These are phyloP conservation scores for Drosophila simulans DNA, from an alignment of 1,140 invertebrate genomes.

Conservation along the genomic window DNA sequence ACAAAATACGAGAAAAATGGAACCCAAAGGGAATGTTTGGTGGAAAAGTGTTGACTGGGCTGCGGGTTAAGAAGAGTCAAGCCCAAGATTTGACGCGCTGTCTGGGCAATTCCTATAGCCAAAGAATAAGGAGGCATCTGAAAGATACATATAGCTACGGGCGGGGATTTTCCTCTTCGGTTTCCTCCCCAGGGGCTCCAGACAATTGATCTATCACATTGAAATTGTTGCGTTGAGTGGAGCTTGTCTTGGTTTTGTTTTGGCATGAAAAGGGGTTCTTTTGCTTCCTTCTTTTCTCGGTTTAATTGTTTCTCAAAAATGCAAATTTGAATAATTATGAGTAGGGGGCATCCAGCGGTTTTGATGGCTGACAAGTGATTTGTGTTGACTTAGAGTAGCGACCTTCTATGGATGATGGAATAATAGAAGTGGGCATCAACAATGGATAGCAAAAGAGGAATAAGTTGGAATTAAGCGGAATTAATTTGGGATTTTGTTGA, in stretches of 20 bases:
- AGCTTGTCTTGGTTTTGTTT: conserved; percentile 26
- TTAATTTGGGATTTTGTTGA: conserved; percentile 13
- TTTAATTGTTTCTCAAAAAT: conserved; percentile 57
- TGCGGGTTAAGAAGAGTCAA: conserved; percentile 50
- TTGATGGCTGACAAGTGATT: conserved; percentile 40
- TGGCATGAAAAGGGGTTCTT: conserved; percentile 13
- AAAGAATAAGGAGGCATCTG: neutral
- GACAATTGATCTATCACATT: conserved; percentile 56
- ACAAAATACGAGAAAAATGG: conserved; percentile 31
- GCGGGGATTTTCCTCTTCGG: conserved; percentile 26
- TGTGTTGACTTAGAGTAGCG: conserved; percentile 37
- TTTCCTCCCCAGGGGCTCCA: conserved; percentile 15
- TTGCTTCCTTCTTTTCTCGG: conserved; percentile 23
- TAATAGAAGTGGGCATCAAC: neutral
- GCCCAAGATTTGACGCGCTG: conserved; percentile 64
- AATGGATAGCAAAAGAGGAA: neutral
- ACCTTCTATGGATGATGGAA: conserved; percentile 6
- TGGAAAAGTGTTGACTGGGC: conserved; percentile 31
- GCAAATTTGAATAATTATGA: conserved; percentile 60
- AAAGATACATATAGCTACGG: conserved; percentile 5
- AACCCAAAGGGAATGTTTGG: conserved; percentile 41
- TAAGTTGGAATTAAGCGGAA: conserved; percentile 1
- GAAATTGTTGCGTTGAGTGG: conserved; percentile 26
- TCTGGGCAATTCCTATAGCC: conserved; percentile 36
- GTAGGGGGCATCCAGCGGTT: conserved; percentile 5